Conservation (phyloP, 2,888 invertebrate genomes). For the Ecdyonurus torrentis region DNA sequence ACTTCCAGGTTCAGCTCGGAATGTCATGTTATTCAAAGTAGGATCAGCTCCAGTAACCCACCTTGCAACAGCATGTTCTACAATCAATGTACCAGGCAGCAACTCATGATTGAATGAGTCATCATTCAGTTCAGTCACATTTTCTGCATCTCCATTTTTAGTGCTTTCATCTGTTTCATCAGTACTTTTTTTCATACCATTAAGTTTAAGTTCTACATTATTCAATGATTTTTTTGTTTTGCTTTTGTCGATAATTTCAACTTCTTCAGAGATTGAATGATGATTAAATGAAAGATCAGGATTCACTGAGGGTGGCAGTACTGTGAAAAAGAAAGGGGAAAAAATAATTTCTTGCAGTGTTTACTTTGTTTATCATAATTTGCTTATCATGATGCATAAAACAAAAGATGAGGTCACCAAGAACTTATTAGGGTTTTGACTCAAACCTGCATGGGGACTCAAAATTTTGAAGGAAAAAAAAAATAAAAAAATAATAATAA, state of each 20-base stretch:
- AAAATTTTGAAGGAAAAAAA: too few relatives aligned
- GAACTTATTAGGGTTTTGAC: too few relatives aligned
- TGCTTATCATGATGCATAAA: too few relatives aligned
- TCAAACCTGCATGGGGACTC: too few relatives aligned
- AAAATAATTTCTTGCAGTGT: too few relatives aligned
- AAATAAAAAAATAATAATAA: too few relatives aligned
- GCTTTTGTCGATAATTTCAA: background rate
- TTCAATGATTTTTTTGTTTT: background rate
- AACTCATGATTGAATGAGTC: background rate
- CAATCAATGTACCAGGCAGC: background rate
- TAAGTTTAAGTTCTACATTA: too few relatives aligned
- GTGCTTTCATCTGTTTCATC: background rate
- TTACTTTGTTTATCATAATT: too few relatives aligned
- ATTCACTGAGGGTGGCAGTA: background rate
- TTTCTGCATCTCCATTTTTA: background rate
- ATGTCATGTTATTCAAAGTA: constrained; percentile 46
- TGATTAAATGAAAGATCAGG: background rate
- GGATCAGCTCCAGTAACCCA: constrained; percentile 23
- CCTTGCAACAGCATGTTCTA: constrained; percentile 15
- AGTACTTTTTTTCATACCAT: too few relatives aligned
- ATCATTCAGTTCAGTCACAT: background rate
- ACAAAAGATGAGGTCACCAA: too few relatives aligned
- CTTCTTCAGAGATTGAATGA: background rate
- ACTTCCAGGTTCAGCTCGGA: constrained; percentile 38
- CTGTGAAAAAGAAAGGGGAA: background rate